A percentile compares a stretch with the other conserved stretches of the same genome.
Conservation (phyloP, 2,888 invertebrate genomes). For the Parnassius orleans region DNA sequence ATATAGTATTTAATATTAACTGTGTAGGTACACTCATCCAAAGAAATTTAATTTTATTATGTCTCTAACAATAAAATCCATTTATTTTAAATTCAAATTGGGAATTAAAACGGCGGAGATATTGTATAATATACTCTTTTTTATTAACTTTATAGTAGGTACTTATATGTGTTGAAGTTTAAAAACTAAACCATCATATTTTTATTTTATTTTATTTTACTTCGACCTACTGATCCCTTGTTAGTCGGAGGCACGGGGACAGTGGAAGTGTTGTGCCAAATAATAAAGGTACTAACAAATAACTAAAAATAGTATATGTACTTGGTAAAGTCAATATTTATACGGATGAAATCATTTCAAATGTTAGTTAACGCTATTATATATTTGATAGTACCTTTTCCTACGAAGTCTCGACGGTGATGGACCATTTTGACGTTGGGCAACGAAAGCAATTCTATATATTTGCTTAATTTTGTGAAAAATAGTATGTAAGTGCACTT, state of each 20-base stretch:
- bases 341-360: slow-evolving; percentile 2
- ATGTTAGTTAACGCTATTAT: slow-evolving; percentile 5
- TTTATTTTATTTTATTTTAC: slow-evolving; percentile 34
- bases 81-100: slow-evolving; percentile 2
- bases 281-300: slow-evolving; percentile 32
- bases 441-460: slow-evolving; percentile 13
- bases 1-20: neutral
- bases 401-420: slow-evolving; percentile 13
- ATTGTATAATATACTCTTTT: slow-evolving; percentile 11
- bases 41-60: slow-evolving; percentile 26
- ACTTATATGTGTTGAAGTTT: slow-evolving; percentile 27
- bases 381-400: slow-evolving; percentile 26
- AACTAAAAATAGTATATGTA: slow-evolving; percentile 12
- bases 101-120: slow-evolving; percentile 6
- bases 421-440: slow-evolving; percentile 11
- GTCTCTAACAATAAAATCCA: slow-evolving; percentile 13
- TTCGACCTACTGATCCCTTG: slow-evolving; percentile 61
- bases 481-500: slow-evolving; percentile 48
- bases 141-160: neutral
- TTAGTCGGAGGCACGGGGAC: slow-evolving; percentile 53
- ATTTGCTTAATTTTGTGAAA: slow-evolving; percentile 8
- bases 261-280: slow-evolving; percentile 63
- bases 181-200: slow-evolving; percentile 23
- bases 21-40: slow-evolving; percentile 27
- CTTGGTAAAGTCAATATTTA: slow-evolving; percentile 8